Base-by-base conservation (phyloP, 2,888 invertebrate species). In the Anodontia alba region DNA sequence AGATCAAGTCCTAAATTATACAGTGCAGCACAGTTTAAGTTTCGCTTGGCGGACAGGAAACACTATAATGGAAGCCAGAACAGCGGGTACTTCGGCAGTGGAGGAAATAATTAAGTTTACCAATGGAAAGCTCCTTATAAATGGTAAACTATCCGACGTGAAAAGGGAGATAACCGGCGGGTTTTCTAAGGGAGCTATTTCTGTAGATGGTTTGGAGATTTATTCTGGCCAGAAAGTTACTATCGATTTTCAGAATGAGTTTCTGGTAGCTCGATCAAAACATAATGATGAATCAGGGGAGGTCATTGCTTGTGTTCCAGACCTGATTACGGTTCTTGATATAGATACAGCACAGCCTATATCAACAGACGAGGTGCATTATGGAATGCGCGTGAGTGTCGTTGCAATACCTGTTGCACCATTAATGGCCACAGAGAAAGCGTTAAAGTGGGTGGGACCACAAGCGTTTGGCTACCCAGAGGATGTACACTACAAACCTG, bases 161-260 rank as follows among this genome's bases (percentile, higher is more conserved):
- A 57, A 74, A 20, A 78, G 92, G 15, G 87, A 90, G 67, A 91
- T 91, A 31, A 88, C 84, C 10, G 92, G 90, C 2, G 93, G 92
- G 0, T 93, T 92, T 78, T 92, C 88, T 66, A 84, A 79, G 43
- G 93, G 93, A 0, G 81, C 81, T 23, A 23, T 92, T 17, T 69
- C 54, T 0, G 62, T 93, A 12, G 88, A 86, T 36, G 91, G 89
- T 10, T 38, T 87, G 10, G 88, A 87, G 3, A 76, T 83, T 0
- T 89, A 81, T 78, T 23, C 66, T 1, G 86, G 82, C 0, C 71
- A 87, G 66, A 73, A 49, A 1, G 36, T 91, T 10, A 31, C 68
- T 20, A 84, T 94, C 8, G 89, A 92, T 3, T 93, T 94, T 74
- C 93, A 94, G 80, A 94, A 94, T 76, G 94, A 94, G 82, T 92